Percentiles rank a stretch among this genome's conserved stretches.
phyloP scores from a whole-genome alignment of 2,888 invertebrate genomes.

The Parasteatoda lunata region DNA sequence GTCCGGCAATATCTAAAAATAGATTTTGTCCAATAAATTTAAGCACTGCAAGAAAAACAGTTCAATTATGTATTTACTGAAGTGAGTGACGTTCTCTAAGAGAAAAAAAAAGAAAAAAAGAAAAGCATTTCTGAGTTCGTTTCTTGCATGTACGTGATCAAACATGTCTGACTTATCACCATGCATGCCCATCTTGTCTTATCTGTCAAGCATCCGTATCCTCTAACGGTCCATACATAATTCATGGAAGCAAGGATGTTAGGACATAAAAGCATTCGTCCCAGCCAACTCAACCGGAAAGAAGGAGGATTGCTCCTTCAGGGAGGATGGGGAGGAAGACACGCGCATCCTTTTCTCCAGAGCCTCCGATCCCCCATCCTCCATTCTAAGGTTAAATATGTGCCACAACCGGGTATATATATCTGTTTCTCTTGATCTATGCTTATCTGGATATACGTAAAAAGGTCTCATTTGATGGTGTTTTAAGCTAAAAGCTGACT shows the following conservation, averaged over 20 bases:
- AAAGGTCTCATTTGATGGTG: constrained; percentile 22
- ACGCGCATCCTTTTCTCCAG: constrained; percentile 15
- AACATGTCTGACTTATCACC: constrained; percentile 22
- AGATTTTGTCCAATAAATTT: too few relatives aligned
- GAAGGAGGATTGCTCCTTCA: constrained; percentile 26
- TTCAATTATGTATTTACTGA: too few relatives aligned
- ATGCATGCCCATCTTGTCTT: constrained; percentile 7
- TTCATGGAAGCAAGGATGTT: constrained; percentile 52
- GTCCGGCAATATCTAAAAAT: too few relatives aligned
- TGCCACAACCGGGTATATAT: constrained; percentile 13
- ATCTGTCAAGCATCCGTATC: constrained; percentile 55
- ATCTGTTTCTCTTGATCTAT: constrained; percentile 35
- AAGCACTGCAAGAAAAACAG: too few relatives aligned
- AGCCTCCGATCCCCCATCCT: background rate
- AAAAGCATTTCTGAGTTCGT: background rate
- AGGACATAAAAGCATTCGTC: constrained; percentile 57
- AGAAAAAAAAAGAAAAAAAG: background rate
- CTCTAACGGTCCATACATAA: constrained; percentile 56
- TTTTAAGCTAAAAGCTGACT: constrained; percentile 25
- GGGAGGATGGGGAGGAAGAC: constrained; percentile 8
- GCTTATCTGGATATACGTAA: constrained; percentile 9
- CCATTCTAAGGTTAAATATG: constrained; percentile 42
- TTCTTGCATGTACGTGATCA: constrained; percentile 6
- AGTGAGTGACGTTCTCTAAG: too few relatives aligned
- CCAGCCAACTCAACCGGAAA: constrained; percentile 34